Percentiles rank a stretch among this genome's conserved stretches.
Evolutionary conservation across 30 jellyfish, hydroid and myxozoan species (phyloP).

Genomic region (Turritopsis rubra): DNA sequence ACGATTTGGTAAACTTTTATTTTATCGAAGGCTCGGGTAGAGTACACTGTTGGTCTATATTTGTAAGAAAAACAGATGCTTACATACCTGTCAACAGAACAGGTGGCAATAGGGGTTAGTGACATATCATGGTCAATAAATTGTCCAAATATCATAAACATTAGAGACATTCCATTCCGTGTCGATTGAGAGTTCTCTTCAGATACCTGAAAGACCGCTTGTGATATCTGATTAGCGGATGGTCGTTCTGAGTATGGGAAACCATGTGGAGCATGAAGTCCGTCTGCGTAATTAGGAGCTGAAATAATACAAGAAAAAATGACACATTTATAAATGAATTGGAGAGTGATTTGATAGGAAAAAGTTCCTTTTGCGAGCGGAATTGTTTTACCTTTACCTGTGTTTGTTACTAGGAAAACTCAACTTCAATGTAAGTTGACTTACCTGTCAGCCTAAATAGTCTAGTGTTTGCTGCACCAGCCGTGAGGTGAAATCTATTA

Average conservation of each 20-base stretch:
- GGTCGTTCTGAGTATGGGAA: constrained; percentile 14
- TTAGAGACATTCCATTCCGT: constrained; percentile 43
- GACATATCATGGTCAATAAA: constrained; percentile 76
- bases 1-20: too few species aligned
- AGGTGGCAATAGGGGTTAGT: constrained; percentile 17
- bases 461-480: not conserved
- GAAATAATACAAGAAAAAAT: not conserved
- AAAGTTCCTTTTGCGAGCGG: too few species aligned
- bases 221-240: constrained; percentile 5
- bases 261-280: constrained; percentile 7
- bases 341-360: not conserved
- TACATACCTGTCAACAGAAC: not conserved
- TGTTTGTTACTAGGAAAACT: not conserved
- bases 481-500: not conserved
- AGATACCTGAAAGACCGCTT: not conserved
- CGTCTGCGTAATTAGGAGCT: not conserved
- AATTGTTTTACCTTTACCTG: too few species aligned
- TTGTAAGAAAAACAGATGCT: too few species aligned
- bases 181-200: constrained; percentile 2
- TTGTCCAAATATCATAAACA: constrained; percentile 86
- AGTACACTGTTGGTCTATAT: too few species aligned
- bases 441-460: not conserved
- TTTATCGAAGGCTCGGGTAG: too few species aligned
- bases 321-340: not conserved
- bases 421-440: not conserved